Base-by-base conservation (phyloP, 2,113 vertebrate species). In the Psilopsiagon aymara region DNA sequence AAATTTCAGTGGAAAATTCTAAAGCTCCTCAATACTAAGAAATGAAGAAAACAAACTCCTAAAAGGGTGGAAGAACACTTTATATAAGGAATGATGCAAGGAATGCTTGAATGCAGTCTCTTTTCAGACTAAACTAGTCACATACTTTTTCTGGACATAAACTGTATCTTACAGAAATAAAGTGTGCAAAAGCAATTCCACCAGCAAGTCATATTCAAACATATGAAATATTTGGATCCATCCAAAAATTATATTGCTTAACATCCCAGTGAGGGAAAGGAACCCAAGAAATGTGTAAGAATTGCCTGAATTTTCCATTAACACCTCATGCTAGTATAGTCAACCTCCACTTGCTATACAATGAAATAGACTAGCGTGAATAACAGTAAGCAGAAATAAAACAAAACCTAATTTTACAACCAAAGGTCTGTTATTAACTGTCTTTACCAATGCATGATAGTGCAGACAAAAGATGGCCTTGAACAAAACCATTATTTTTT, bases 251-350 rank as follows among this genome's bases (percentile, higher is more conserved):
- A 63, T 31, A 41, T 24, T 20, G n/a, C 16, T 84, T 86, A 64
- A 53, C 20, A 49, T 46, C 11, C 21, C 86, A 33, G 71, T 79
- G n/a, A 95, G 7, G 12, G 23, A 82, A 94, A 77, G 69, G 25
- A 90, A 49, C 6, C 4, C 37, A 87, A 92, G 18, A 25, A 62
- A 84, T 11, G 12, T 51, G 29, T 43, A 78, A 70, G 13, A 84
- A 33, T 14, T 78, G 53, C 39, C 86, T 94, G 76, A 94, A 71
- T 86, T 91, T 95, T 89, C 55, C 69, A 86, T 89, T 82, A 94
- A 69, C 33, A 80, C 31, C 59, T 88, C 37, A 14, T 49, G 17
- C 24, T n/a, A 69, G 2, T n/a, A 60, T 0, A 73, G 53, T 20
- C 31, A 92, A 23, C 44, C 63, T 66, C 9, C 23, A 74, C n/a